Percentiles rank a stretch among this genome's conserved stretches.
Evolutionary conservation across 1,140 invertebrate species (phyloP).

Genomic region (Ceratoteleas bidentatus): DNA sequence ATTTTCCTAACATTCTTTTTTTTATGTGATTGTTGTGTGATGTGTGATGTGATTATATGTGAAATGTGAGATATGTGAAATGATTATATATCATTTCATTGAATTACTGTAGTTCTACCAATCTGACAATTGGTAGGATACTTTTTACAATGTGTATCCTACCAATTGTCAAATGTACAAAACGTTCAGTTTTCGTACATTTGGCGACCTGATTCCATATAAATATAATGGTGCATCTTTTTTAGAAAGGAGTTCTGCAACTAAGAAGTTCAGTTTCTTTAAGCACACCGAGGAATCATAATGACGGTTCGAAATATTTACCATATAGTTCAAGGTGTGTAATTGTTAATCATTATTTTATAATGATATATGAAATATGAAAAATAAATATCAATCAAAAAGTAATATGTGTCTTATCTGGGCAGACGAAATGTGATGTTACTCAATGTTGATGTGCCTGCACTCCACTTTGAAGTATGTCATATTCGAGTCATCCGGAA

Average conservation of each 20-base stretch:
- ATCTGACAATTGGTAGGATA: no score
- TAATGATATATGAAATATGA: no score
- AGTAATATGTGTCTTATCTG: no score
- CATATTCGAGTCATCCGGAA: no score
- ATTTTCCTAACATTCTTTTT: not conserved
- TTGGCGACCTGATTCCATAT: not conserved
- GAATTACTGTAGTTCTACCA: no score
- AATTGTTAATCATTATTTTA: not conserved
- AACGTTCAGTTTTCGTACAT: no score
- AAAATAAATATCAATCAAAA: no score
- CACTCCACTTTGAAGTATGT: slow-evolving; percentile 1
- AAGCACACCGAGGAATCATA: slow-evolving; percentile 21
- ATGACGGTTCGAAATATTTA: slow-evolving; percentile 21
- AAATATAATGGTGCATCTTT: slow-evolving; percentile 16
- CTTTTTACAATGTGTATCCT: no score
- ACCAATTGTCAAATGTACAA: no score
- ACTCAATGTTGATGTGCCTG: not conserved
- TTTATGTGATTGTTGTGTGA: no score
- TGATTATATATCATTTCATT: not conserved
- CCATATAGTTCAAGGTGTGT: slow-evolving; percentile 26
- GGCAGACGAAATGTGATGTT: not conserved
- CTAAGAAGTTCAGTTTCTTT: slow-evolving; percentile 25
- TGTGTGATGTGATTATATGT: no score
- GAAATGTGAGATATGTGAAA: no score
- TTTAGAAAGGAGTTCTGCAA: slow-evolving; percentile 26